Evolutionary conservation across 2,888 invertebrate species (phyloP).

Genomic region (Aspidapion aeneum): DNA sequence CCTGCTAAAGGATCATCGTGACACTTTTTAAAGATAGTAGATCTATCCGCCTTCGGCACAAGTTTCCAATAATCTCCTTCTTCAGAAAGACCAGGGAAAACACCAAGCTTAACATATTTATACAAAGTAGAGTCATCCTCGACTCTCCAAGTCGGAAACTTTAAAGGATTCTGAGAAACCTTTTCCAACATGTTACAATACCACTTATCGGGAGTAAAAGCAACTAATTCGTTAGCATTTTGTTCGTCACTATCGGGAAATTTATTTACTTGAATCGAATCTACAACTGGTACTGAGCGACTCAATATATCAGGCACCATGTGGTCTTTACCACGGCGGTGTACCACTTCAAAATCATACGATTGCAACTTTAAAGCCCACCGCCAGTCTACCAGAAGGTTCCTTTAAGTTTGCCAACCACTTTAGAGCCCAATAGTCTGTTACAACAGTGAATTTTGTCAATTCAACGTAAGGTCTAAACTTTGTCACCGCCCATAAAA

Average conservation of each 20-base stretch:
- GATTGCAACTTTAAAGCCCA: slow-evolving; percentile 28
- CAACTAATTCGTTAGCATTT: background rate
- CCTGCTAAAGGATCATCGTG: slow-evolving; percentile 26
- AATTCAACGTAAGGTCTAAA: slow-evolving; percentile 23
- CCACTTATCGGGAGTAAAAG: slow-evolving; percentile 17
- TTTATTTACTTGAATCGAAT: background rate
- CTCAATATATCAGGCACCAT: slow-evolving; percentile 17
- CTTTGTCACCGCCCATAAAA: slow-evolving; percentile 24
- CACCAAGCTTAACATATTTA: slow-evolving; percentile 19
- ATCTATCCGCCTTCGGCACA: slow-evolving; percentile 20
- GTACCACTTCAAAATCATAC: slow-evolving; percentile 24
- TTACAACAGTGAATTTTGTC: slow-evolving; percentile 19
- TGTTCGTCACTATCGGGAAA: too few species aligned
- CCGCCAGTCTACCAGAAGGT: slow-evolving; percentile 26
- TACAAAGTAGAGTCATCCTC: slow-evolving; percentile 18
- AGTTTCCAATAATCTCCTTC: slow-evolving; percentile 20
- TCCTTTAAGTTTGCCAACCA: slow-evolving; percentile 22
- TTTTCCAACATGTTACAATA: slow-evolving; percentile 15
- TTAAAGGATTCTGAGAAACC: background rate
- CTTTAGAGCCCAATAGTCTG: slow-evolving; percentile 18
- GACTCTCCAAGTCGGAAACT: too few species aligned
- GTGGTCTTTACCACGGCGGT: slow-evolving; percentile 17
- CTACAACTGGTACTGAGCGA: slow-evolving; percentile 6
- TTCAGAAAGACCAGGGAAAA: slow-evolving; percentile 16
- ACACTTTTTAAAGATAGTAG: slow-evolving; percentile 5